Conservation (phyloP, 2,113 vertebrate species). For the Pygoscelis antarcticus region DNA sequence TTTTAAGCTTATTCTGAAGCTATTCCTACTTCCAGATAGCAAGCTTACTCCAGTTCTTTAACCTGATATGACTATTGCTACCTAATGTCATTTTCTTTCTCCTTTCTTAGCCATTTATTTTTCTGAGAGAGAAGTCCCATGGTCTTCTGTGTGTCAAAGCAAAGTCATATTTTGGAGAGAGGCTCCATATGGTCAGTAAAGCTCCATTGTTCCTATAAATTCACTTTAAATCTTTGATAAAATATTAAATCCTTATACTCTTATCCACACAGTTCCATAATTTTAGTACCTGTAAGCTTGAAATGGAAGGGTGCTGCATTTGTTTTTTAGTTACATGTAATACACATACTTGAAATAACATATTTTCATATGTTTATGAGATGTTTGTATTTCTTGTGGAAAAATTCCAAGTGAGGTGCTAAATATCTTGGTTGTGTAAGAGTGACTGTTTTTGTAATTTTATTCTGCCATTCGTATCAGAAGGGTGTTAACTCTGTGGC, state of each 20-base stretch:
- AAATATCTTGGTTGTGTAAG: neutral
- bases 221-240: neutral
- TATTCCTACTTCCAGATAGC: neutral
- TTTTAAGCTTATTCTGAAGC: neutral
- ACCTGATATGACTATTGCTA: neutral
- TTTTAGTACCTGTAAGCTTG: neutral
- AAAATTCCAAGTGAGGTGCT: neutral
- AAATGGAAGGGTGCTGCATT: neutral
- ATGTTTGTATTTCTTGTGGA: neutral
- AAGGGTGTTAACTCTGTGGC: slow-evolving; percentile 18
- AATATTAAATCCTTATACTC: neutral
- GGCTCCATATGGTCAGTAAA: neutral
- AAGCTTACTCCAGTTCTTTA: neutral
- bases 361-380: neutral
- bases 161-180: neutral
- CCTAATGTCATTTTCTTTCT: neutral
- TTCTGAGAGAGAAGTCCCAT: neutral
- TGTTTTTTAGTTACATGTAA: neutral
- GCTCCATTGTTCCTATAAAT: neutral
- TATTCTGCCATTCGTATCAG: slow-evolving; percentile 18
- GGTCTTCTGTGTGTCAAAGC: neutral
- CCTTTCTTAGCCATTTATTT: neutral
- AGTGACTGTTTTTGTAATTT: neutral
- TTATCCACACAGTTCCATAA: neutral
- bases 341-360: neutral